phyloP scores from a whole-genome alignment of 2,113 vertebrate genomes.

The Nyctibius bracteatus region DNA sequence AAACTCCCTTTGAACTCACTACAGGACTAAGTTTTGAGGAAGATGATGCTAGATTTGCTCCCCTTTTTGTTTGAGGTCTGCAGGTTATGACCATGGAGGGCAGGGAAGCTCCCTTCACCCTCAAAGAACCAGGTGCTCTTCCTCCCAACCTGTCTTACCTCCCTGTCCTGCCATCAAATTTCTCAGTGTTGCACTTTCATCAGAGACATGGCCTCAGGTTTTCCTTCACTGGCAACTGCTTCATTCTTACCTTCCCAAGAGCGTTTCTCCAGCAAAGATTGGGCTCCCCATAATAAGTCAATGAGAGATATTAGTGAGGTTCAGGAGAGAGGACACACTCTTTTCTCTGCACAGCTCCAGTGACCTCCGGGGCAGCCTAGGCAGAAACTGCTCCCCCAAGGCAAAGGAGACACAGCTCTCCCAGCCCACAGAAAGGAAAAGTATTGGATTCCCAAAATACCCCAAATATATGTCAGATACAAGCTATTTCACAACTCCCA shows the following conservation, averaged over 20 bases:
- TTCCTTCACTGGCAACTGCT: not conserved
- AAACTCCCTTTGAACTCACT: not conserved
- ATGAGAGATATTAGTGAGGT: fast-evolving
- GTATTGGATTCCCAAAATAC: not conserved
- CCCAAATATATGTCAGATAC: not conserved
- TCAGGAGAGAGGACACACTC: not conserved
- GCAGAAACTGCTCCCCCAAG: not conserved
- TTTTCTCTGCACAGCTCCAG: not conserved
- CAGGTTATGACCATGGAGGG: not conserved
- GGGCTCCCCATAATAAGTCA: not conserved
- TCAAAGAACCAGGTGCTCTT: not conserved
- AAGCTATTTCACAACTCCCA: not conserved
- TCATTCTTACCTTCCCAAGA: not conserved
- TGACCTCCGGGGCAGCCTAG: not conserved
- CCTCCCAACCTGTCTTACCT: not conserved
- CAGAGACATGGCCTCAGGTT: not conserved
- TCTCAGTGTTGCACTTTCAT: not conserved
- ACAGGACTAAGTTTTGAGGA: not conserved
- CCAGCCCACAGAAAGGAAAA: not conserved
- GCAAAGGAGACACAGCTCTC: not conserved
- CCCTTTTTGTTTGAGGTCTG: not conserved
- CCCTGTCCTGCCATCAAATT: not conserved
- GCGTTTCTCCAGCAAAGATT: not conserved
- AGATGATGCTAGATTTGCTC: not conserved
- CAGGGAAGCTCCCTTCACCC: not conserved